Evolutionary conservation across 2,888 invertebrate genomes (phyloP).

Genomic region (Cataglyphis livida): DNA sequence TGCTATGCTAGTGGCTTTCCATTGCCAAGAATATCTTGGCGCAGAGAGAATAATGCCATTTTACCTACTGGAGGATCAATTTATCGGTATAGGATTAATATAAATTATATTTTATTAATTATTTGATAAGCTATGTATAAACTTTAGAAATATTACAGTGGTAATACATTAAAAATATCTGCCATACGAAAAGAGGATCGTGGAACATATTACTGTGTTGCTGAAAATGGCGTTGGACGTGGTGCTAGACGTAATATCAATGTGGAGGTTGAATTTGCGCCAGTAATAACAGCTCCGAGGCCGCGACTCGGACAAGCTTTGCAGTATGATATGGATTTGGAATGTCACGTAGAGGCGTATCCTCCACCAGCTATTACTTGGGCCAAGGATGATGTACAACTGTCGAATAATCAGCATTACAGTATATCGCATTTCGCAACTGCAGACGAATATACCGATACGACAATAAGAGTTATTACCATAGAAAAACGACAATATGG

Average conservation of each 20-base stretch:
- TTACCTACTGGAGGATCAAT: constrained; percentile 96
- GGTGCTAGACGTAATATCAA: constrained; percentile 95
- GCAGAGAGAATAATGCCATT: constrained; percentile 96
- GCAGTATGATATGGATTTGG: constrained; percentile 97
- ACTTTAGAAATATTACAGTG: constrained; percentile 86
- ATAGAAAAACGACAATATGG: constrained; percentile 97
- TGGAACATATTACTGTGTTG: constrained; percentile 97
- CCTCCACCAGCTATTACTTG: constrained; percentile 97
- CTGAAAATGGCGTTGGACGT: constrained; percentile 95
- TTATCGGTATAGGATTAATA: constrained; percentile 87
- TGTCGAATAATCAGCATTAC: constrained; percentile 96
- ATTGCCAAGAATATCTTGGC: constrained; percentile 94
- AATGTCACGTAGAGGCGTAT: constrained; percentile 97
- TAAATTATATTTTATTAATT: constrained; percentile 1
- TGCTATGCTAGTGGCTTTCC: constrained; percentile 97
- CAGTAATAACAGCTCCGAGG: constrained; percentile 93
- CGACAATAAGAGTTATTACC: constrained; percentile 94
- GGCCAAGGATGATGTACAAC: constrained; percentile 93
- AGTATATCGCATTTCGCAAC: constrained; percentile 96
- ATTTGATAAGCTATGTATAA: not conserved
- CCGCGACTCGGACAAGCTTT: constrained; percentile 95
- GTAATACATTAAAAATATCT: constrained; percentile 92
- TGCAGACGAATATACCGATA: constrained; percentile 96
- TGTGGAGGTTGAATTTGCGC: constrained; percentile 95
- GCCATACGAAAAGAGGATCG: constrained; percentile 94